These are phyloP conservation scores for Emydoidea blandingii DNA, from an alignment of 2,797 vertebrate genomes.

Conservation along the genomic window DNA sequence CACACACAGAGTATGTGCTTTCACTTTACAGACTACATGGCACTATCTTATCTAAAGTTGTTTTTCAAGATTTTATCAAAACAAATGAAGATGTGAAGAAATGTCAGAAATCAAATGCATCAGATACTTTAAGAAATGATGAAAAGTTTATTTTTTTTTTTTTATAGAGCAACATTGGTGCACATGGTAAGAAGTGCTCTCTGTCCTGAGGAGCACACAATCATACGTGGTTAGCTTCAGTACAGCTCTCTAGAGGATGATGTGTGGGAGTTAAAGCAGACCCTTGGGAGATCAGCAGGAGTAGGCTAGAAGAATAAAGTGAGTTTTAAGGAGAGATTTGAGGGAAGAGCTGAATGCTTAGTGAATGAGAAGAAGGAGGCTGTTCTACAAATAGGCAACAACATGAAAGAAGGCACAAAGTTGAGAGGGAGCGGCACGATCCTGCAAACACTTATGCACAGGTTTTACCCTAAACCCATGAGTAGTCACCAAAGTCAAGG, in stretches of 20 bases:
- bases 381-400: neutral
- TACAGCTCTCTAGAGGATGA: neutral
- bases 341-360: neutral
- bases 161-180: neutral
- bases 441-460: neutral
- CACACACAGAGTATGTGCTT: neutral
- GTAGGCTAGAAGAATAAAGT: neutral
- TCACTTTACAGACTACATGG: neutral
- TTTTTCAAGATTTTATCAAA: conserved; percentile 34
- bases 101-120: neutral
- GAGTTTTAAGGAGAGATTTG: neutral
- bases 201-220: neutral
- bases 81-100: conserved; percentile 22
- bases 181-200: neutral
- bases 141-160: neutral
- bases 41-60: neutral
- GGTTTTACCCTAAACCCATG: neutral
- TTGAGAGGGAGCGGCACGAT: neutral
- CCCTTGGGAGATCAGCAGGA: neutral
- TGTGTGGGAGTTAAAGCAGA: neutral
- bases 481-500: neutral
- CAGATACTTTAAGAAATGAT: neutral
- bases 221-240: neutral
- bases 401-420: neutral
- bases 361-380: neutral